These are phyloP conservation scores for Corythornis madagascariensis DNA, from an alignment of 2,113 vertebrate species.

Conservation along the genomic window DNA sequence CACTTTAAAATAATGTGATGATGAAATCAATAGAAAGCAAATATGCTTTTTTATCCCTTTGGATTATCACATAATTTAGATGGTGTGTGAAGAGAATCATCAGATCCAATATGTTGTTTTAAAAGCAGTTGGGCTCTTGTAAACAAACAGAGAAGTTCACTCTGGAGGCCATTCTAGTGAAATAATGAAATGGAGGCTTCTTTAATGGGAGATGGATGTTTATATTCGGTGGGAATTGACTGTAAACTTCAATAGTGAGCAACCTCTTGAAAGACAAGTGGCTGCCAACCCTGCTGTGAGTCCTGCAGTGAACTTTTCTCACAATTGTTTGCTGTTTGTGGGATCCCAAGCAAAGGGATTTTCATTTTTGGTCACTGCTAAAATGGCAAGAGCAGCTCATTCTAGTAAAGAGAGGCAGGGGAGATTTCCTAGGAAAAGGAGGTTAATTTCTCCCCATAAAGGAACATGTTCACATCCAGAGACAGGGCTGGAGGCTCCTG, in stretches of 20 bases:
- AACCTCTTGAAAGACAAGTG: conserved; percentile 49
- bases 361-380: conserved; percentile 28
- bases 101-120: not conserved
- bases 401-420: conserved; percentile 1
- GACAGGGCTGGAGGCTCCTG: not conserved
- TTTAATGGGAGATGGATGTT: not conserved
- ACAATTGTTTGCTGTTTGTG: conserved; percentile 50
- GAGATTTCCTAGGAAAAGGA: conserved; percentile 35
- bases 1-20: conserved; percentile 17
- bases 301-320: conserved; percentile 20
- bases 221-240: not conserved
- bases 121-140: not conserved
- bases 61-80: not conserved
- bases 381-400: not conserved
- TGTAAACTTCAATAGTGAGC: conserved; percentile 11
- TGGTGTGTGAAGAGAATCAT: not conserved
- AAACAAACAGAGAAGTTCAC: not conserved
- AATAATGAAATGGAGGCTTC: not conserved
- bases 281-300: conserved; percentile 49
- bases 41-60: not conserved
- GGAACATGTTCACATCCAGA: not conserved
- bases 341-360: conserved; percentile 34
- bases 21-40: conserved; percentile 8
- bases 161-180: not conserved
- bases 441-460: not conserved